These are phyloP conservation scores for Dipodomys ordii DNA, from an alignment of 2,113 vertebrate species.

Conservation along the genomic window DNA sequence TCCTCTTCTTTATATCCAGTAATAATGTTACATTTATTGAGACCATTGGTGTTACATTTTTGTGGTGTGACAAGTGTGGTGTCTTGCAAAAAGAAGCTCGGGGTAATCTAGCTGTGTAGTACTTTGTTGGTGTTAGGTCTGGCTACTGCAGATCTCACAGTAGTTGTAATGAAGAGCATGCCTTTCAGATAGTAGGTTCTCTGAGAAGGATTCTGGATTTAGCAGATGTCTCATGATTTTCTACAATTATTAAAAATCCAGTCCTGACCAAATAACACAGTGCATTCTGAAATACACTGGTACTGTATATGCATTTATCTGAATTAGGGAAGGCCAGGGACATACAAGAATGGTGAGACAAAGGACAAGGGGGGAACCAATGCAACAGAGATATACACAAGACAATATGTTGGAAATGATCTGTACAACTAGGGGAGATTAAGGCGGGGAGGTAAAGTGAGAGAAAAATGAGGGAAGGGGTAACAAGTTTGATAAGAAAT, in stretches of 20 bases:
- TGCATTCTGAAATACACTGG: slow-evolving; percentile 12
- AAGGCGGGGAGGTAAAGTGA: no score
- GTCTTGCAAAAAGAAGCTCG: slow-evolving; percentile 65
- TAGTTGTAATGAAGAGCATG: slow-evolving; percentile 67
- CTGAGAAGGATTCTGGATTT: not conserved
- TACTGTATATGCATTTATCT: no score
- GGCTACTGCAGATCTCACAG: slow-evolving; percentile 69
- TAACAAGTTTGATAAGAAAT: no score
- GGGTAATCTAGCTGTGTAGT: slow-evolving; percentile 60
- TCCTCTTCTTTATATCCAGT: not conserved
- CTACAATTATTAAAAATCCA: not conserved
- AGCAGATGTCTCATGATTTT: slow-evolving; percentile 52
- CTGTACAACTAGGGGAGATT: no score
- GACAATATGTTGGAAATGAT: no score
- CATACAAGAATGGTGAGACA: no score
- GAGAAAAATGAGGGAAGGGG: no score
- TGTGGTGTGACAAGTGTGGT: slow-evolving; percentile 53
- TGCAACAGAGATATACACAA: no score
- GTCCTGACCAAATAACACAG: not conserved
- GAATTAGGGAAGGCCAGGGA: no score
- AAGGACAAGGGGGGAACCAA: no score
- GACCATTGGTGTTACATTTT: slow-evolving; percentile 49
- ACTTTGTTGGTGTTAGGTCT: not conserved
- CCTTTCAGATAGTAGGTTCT: not conserved
- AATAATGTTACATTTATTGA: slow-evolving; percentile 39